phyloP scores from a whole-genome alignment of 2,797 vertebrate species.

The Anolis apletophallus region DNA sequence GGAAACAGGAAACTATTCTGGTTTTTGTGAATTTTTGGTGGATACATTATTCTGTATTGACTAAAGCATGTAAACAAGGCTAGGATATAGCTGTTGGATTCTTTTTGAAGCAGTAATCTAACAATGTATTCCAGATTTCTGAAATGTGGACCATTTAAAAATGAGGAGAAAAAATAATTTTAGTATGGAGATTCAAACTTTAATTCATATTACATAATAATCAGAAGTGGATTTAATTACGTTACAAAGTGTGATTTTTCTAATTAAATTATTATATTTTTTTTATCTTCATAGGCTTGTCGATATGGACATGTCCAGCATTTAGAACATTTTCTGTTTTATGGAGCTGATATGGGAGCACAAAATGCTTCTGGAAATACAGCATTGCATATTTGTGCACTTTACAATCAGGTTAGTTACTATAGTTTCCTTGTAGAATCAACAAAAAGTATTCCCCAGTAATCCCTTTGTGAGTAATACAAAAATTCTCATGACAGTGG shows the following conservation, averaged over 20 bases:
- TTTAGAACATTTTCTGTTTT: slow-evolving; percentile 95
- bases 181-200: neutral
- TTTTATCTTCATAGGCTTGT: slow-evolving; percentile 83
- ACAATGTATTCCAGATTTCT: neutral
- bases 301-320: slow-evolving; percentile 93
- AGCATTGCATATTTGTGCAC: slow-evolving; percentile 93
- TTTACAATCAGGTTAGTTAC: slow-evolving; percentile 94
- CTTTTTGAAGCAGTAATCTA: neutral
- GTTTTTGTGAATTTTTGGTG: neutral
- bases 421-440: neutral
- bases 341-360: slow-evolving; percentile 91
- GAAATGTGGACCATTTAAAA: neutral
- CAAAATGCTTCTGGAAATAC: slow-evolving; percentile 97
- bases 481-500: no score
- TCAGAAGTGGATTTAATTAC: neutral
- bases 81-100: neutral
- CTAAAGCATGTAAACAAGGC: neutral
- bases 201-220: neutral
- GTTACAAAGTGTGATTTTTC: neutral
- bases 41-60: neutral
- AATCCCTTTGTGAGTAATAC: no score
- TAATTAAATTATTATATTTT: neutral
- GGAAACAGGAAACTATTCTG: neutral
- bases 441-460: neutral
- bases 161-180: neutral